Base-by-base conservation (phyloP, 1,140 invertebrate species). In the Nasonia vitripennis region DNA sequence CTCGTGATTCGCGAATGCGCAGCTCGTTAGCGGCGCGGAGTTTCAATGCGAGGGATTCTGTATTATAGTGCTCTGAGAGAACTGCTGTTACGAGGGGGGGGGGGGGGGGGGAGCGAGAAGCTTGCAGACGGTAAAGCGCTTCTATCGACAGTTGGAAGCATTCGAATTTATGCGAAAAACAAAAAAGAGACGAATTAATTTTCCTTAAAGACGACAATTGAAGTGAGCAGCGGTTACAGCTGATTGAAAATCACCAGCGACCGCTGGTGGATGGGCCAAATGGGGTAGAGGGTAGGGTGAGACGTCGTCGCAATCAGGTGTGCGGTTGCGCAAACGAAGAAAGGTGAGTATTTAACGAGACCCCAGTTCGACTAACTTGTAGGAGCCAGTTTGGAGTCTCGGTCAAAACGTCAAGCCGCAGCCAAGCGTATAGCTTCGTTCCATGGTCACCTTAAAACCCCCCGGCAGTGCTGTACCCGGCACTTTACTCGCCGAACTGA, bases 381-480 rank as follows among this genome's bases (percentile, higher is more conserved):
- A 45, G 7, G 41, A 45, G 31, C 12, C 27, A 62, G 78, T 37
- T 79, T 41, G 78, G 37, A 37, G 55, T 68, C 55, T 45, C n/a
- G 78, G 78, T n/a, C 31, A 70, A 80, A 80, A 70, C 55, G 62
- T 45, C 78, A 70, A 80, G 62, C 78, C 62, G 34, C 78, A 80
- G 37, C 55, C 55, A 23, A 80, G 27, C 62, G 70, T 80, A 80
- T 45, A 45, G 41, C 34, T 80, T 80, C 55, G 4, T 4, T 23
- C 34, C 34, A 4, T 45, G 41, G 41, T 45, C 51, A 23, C 12
- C 51, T 31, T 78, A 78, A 77, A 45, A 27, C 12, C 51, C 51
- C 27, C 10, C 75, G 41, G 2, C 48, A 27, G 7, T 20, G 27
- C 27, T 31, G 27, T 68, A 81, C 27, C 68, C 79, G 79, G 37